Conservation (phyloP, 2,888 invertebrate species). For the Hemicrepidius hirtus region DNA sequence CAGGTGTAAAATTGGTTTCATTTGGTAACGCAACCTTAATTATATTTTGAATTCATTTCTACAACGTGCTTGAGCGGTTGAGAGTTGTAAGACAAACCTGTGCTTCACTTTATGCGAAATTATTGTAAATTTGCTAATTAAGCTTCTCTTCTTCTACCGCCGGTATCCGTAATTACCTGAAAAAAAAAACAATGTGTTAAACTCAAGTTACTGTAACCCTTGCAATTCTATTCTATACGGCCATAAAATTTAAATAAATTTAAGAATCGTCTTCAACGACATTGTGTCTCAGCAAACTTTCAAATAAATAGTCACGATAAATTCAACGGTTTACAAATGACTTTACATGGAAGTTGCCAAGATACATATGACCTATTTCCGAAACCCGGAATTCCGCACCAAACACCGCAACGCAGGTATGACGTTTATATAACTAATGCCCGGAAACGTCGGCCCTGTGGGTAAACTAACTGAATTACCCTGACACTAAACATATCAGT, state of each 20-base stretch:
- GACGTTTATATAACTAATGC: constrained; percentile 38
- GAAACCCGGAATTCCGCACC: constrained; percentile 32
- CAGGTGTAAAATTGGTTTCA: constrained; percentile 7
- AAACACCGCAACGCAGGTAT: constrained; percentile 40
- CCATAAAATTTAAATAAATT: neutral
- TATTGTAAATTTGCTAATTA: too few species aligned
- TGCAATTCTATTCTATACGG: too few species aligned
- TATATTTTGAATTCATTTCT: too few species aligned
- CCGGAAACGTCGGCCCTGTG: constrained; percentile 28
- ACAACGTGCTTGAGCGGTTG: too few species aligned
- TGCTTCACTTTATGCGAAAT: too few species aligned
- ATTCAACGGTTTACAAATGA: constrained; percentile 9
- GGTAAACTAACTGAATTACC: constrained; percentile 35
- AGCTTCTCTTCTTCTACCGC: too few species aligned
- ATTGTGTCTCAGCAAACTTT: neutral
- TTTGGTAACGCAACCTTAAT: too few species aligned
- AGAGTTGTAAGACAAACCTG: too few species aligned
- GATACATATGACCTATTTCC: constrained; percentile 38
- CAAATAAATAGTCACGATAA: neutral
- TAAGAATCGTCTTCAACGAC: neutral
- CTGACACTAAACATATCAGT: constrained; percentile 38
- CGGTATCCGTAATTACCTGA: too few species aligned
- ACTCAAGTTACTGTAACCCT: too few species aligned
- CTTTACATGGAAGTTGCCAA: constrained; percentile 23
- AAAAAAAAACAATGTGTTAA: too few species aligned